These are phyloP conservation scores for Aphelocoma coerulescens DNA, from an alignment of 2,113 vertebrate species.

Conservation along the genomic window DNA sequence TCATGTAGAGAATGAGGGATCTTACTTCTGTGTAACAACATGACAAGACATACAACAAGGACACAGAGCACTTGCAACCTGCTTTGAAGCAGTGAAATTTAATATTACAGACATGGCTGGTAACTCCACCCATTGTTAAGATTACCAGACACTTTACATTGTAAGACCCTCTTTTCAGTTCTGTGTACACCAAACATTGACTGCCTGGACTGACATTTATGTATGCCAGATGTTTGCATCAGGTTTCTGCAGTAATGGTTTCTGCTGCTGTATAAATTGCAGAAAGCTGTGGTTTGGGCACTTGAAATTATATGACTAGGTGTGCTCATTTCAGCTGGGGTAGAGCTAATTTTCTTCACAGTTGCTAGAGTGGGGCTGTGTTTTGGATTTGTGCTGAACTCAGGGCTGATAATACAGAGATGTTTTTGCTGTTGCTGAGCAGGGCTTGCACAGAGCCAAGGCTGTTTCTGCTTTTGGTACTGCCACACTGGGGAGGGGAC, in stretches of 20 bases:
- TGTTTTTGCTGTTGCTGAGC: background rate
- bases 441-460: background rate
- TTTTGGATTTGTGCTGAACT: background rate
- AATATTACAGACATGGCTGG: background rate
- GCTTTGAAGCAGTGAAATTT: background rate
- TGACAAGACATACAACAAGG: slow-evolving; percentile 1
- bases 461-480: background rate
- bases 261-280: background rate
- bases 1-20: background rate
- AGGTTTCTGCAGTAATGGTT: background rate
- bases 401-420: background rate
- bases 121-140: background rate
- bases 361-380: background rate
- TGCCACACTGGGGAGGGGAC: background rate
- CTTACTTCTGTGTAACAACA: background rate
- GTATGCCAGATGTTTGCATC: background rate
- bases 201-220: background rate
- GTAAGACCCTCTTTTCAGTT: background rate
- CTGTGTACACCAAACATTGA: background rate
- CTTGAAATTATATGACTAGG: background rate
- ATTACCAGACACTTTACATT: background rate
- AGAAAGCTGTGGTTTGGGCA: background rate
- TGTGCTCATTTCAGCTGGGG: background rate
- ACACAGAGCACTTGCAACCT: background rate
- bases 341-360: background rate